Evolutionary conservation across 2,113 vertebrate species (phyloP), one percentile per base, ranked within the genome.

Genomic region (Scalopus aquaticus): DNA sequence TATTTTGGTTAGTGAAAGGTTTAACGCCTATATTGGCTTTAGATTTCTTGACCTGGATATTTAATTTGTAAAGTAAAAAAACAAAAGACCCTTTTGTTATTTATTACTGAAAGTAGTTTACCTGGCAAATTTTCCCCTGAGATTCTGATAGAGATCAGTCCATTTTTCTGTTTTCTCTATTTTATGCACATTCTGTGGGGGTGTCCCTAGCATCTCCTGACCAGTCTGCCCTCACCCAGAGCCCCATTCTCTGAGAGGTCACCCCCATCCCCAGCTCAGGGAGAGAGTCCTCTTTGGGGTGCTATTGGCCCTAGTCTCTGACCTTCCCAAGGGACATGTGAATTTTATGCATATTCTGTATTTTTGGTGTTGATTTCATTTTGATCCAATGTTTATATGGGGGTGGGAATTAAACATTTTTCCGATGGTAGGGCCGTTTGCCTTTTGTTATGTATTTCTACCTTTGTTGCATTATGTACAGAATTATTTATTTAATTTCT

Each of bases 281-380:
- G 98, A 98, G 98, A 98, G 98, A 42, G 58, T 98, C 98, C 98
- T 98, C 98, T 97, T 49, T 98, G 98, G 96, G 97, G 51, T 96
- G 94, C 97, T 0, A 20, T 67, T 97, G 98, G 98, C 98, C 98
- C 98, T 82, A 97, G 97, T 98, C 97, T 98, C 98, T 98, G 98
- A 98, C 98, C 98, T 98, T 98, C 98, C 98, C 98, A 96, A 87
- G 98, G 98, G 97, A 79, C 73, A 30, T 0, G 2, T 1, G 0
- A 0, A 56, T 56, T 56, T 56, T 56, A 20, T 84, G 56, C 4
- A 17, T 79, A 69, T 62, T 79, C 39, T 42, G 1, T 42, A 64
- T 70, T 90, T 24, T 94, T 44, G 11, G 8, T 88, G 92, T 46
- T 15, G 24, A 69, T 65, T 95, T 93, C 22, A 62, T 46, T 91